phyloP scores from a whole-genome alignment of 2,113 vertebrate genomes.

The Brachyistius frenatus region DNA sequence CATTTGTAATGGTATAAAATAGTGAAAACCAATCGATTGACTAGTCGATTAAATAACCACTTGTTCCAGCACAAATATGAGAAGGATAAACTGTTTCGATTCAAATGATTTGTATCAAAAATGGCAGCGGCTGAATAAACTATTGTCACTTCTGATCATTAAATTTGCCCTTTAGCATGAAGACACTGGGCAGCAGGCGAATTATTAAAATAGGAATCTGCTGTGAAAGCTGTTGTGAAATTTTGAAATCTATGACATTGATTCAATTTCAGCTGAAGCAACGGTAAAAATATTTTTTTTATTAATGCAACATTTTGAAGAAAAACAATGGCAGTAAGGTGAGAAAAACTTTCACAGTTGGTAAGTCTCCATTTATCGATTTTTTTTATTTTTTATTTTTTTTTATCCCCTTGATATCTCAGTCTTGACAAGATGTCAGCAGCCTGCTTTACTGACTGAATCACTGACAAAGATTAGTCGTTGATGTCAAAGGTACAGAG shows the following conservation, averaged over 20 bases:
- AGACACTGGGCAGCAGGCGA: not conserved
- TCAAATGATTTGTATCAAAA: not conserved
- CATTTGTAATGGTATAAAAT: not conserved
- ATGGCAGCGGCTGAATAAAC: not conserved
- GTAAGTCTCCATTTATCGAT: not conserved
- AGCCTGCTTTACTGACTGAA: conserved; percentile 1
- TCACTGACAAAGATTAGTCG: conserved; percentile 29
- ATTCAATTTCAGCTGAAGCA: not conserved
- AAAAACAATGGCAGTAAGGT: not conserved
- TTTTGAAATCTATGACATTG: not conserved
- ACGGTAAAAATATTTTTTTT: not conserved
- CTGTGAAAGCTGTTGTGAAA: not conserved
- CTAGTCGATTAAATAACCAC: not conserved
- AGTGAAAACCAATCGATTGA: not conserved
- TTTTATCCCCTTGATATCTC: conserved; percentile 14
- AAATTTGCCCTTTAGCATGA: not conserved
- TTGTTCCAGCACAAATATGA: not conserved
- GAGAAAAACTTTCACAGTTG: not conserved
- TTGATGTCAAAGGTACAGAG: conserved; percentile 26
- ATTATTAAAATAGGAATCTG: not conserved
- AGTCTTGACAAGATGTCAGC: conserved; percentile 23
- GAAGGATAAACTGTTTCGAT: not conserved
- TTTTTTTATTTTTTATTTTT: not conserved
- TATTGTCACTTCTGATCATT: not conserved
- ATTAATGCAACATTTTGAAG: not conserved